phyloP scores from a whole-genome alignment of 2,113 vertebrate species.

The Strix uralensis region DNA sequence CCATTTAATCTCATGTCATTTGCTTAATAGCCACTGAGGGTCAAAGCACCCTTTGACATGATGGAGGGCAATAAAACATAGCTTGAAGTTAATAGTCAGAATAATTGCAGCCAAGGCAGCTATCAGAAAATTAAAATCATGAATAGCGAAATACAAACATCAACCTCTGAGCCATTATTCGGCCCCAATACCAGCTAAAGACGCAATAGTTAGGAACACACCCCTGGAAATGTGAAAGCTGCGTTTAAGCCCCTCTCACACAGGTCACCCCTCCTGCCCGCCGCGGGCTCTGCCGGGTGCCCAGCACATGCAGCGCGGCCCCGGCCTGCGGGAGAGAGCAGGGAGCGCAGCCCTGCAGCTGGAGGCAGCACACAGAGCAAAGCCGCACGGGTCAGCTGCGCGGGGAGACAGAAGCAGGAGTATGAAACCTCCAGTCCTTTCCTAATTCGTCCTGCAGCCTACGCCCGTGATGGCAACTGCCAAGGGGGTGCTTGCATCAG shows the following conservation, averaged over 20 bases:
- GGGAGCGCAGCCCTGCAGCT: rapidly evolving
- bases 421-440: not conserved
- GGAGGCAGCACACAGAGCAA: not conserved
- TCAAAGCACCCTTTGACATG: not conserved
- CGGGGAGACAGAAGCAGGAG: not conserved
- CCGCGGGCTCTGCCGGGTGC: not conserved
- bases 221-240: not conserved
- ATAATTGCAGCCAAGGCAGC: not conserved
- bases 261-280: not conserved
- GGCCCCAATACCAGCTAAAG: not conserved
- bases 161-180: not conserved
- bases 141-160: not conserved
- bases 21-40: not conserved
- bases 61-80: not conserved
- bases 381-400: rapidly evolving
- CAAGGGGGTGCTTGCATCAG: not conserved
- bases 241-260: not conserved
- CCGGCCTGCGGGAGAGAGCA: not conserved
- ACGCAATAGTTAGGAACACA: not conserved
- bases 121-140: not conserved
- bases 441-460: not conserved
- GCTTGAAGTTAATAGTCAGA: not conserved
- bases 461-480: rapidly evolving
- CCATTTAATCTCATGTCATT: not conserved
- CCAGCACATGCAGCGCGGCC: not conserved